These are phyloP conservation scores for Harpagoxenus sublaevis DNA, from an alignment of 2,888 invertebrate genomes.

Conservation along the genomic window DNA sequence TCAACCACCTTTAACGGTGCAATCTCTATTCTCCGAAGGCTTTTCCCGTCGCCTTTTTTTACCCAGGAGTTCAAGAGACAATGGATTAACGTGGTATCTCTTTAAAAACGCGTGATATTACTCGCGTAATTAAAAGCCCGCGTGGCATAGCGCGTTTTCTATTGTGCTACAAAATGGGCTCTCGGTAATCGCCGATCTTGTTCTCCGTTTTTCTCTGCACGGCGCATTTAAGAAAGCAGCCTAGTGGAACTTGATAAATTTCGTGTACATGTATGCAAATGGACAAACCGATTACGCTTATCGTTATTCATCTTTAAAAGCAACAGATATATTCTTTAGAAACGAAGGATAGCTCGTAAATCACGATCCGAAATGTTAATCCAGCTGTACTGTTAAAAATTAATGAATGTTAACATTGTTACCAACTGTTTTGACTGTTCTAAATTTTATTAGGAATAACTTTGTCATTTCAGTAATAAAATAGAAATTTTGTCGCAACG, in stretches of 20 bases:
- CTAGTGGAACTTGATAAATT: slow-evolving; percentile 38
- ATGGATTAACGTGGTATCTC: slow-evolving; percentile 46
- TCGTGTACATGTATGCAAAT: slow-evolving; percentile 18
- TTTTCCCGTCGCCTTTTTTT: slow-evolving; percentile 38
- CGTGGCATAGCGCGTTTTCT: slow-evolving; percentile 12
- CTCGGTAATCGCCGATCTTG: slow-evolving; percentile 39
- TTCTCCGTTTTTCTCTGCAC: background rate
- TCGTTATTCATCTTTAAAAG: background rate
- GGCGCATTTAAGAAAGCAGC: background rate
- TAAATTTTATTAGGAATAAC: background rate
- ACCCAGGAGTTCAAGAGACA: slow-evolving; percentile 37
- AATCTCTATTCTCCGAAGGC: slow-evolving; percentile 79
- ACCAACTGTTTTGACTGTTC: background rate
- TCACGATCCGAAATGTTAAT: background rate
- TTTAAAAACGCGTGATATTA: slow-evolving; percentile 43
- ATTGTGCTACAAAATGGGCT: slow-evolving; percentile 6
- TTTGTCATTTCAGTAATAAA: background rate
- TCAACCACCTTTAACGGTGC: slow-evolving; percentile 84
- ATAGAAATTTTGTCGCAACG: background rate
- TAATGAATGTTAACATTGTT: background rate
- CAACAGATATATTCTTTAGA: background rate
- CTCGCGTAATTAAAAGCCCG: slow-evolving; percentile 46
- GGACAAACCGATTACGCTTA: slow-evolving; percentile 7
- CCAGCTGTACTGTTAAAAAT: background rate
- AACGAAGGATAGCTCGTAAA: background rate